Evolutionary conservation across 2,113 vertebrate species (phyloP), one percentile per base, ranked within the genome.

Genomic region (Tautogolabrus adspersus): DNA sequence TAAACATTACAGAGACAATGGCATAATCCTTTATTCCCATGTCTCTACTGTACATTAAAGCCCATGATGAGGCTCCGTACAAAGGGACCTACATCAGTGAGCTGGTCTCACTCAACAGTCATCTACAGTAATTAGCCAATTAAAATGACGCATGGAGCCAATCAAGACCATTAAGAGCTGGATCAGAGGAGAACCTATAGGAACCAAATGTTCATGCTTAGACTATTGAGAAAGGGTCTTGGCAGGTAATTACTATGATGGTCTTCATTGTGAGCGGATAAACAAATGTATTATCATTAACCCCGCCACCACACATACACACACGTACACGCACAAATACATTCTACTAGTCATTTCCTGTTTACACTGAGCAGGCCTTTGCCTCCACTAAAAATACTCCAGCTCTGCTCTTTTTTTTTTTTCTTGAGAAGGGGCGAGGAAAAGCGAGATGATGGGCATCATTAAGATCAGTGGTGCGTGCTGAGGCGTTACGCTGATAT

Each of bases 231-330:
- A 19, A 19, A 49, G 47, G 47, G 57, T 51, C 65, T 15, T 89
- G 85, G 85, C 80, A 89, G 78, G 62, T 88, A 89, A 90, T 85
- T 87, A 89, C 57, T 30, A 46, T 79, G 73, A 82, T 82, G 62
- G 82, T 66, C 62, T 86, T 82, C 74, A 72, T 82, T 52, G 42
- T 44, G 69, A 73, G 59, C 38, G 56, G 38, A 89, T 79, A 92
- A 88, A 89, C 86, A 93, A 88, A 90, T 81, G 61, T 82, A 77
- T 90, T 85, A 86, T 90, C 83, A 89, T 86, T 72, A 52, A 52
- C 49, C 18, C 49, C 19, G n/a, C 18, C 10, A 8, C 16, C 18
- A 49, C 47, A n/a, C n/a, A 47, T 12, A 47, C 11, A 47, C 46
- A 47, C 47, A 49, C 44, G 15, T 15, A 18, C 47, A 49, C 47